Conservation (phyloP, 2,888 invertebrate genomes). For the Scaeva pyrastri region DNA sequence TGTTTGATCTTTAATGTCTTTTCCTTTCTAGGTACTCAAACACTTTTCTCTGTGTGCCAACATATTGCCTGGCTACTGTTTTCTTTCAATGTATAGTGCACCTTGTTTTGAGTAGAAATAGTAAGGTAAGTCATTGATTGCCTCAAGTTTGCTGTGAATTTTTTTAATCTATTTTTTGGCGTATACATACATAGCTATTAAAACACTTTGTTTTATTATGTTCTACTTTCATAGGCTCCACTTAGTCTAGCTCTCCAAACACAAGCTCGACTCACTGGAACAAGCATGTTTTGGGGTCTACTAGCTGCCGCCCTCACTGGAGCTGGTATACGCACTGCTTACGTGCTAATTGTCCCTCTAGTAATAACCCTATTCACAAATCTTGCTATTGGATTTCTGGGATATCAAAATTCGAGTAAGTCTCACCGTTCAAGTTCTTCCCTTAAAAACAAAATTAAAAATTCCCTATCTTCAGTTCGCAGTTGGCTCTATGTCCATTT, state of each 20-base stretch:
- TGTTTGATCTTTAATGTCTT: neutral
- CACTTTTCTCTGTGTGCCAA: conserved; percentile 78
- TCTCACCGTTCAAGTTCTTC: neutral
- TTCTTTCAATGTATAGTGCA: conserved; percentile 78
- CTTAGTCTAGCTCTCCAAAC: conserved; percentile 79
- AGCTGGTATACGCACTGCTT: conserved; percentile 79
- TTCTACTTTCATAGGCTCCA: conserved; percentile 76
- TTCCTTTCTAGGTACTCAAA: conserved; percentile 77
- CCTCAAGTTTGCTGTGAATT: too few relatives aligned
- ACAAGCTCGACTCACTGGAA: conserved; percentile 80
- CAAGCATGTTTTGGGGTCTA: conserved; percentile 79
- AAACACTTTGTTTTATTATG: neutral
- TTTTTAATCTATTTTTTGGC: too few relatives aligned
- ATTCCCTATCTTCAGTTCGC: conserved; percentile 75
- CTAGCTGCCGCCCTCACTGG: conserved; percentile 79
- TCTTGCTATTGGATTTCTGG: conserved; percentile 77
- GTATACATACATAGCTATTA: too few relatives aligned
- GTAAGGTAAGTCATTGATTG: conserved; percentile 72
- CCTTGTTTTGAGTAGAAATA: conserved; percentile 78
- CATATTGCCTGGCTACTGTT: conserved; percentile 79
- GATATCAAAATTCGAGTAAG: conserved; percentile 79
- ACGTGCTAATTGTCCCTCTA: conserved; percentile 78
- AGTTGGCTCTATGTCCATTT: conserved; percentile 80
- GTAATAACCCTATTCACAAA: conserved; percentile 78
- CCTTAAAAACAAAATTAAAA: neutral